Percentiles rank a stretch among this genome's conserved stretches.
Conservation (phyloP, 2,888 invertebrate genomes). For the Hypsopygia costalis region DNA sequence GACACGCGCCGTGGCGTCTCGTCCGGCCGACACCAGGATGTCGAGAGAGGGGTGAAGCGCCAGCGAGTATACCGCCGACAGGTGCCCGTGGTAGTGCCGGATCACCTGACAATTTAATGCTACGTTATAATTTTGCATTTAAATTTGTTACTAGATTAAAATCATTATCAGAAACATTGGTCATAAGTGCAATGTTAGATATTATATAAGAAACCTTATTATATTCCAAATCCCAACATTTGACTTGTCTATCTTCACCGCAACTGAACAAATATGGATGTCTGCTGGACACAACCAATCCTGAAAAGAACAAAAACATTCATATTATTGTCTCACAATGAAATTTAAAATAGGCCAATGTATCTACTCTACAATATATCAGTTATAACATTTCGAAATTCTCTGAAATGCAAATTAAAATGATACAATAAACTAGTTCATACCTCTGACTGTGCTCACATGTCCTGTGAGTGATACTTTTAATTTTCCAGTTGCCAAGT, state of each 20-base stretch:
- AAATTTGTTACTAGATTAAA: too few species aligned
- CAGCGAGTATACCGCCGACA: constrained; percentile 97
- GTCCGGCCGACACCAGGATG: constrained; percentile 94
- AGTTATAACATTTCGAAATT: too few species aligned
- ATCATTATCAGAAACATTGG: too few species aligned
- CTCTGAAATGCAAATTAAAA: too few species aligned
- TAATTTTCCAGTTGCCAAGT: constrained; percentile 95
- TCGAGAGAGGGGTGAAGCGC: constrained; percentile 97
- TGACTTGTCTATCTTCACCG: constrained; percentile 99
- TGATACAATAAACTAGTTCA: constrained; percentile 12
- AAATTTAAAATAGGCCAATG: too few species aligned
- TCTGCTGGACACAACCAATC: constrained; percentile 94
- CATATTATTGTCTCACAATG: constrained; percentile 5
- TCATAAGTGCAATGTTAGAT: too few species aligned
- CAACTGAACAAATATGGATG: constrained; percentile 99
- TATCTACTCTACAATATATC: too few species aligned
- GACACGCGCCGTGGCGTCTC: constrained; percentile 97
- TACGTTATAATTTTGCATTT: too few species aligned
- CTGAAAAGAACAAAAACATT: constrained; percentile 29
- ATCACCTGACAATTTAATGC: constrained; percentile 88
- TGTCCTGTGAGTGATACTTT: constrained; percentile 99
- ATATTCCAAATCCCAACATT: constrained; percentile 99
- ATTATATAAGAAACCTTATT: constrained; percentile 87
- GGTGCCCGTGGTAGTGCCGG: constrained; percentile 98
- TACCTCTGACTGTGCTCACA: constrained; percentile 96